Percentiles rank a stretch among this genome's conserved stretches.
These are phyloP conservation scores for Oscheius sp. DNA, from an alignment of 2,888 invertebrate species.

Conservation along the genomic window DNA sequence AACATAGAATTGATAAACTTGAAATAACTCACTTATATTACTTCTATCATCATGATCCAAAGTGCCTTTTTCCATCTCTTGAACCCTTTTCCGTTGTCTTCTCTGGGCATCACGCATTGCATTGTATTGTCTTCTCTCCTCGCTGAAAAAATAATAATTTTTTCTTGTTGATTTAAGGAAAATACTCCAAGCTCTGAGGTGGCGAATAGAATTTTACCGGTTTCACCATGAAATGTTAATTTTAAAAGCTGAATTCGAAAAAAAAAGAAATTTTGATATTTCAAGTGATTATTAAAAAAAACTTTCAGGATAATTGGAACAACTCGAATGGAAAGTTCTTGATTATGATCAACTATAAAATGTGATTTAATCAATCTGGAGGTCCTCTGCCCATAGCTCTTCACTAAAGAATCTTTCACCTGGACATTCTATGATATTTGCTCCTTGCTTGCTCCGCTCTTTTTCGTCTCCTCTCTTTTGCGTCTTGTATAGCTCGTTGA, in stretches of 20 bases:
- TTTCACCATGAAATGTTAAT: too few species aligned
- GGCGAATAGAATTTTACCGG: too few species aligned
- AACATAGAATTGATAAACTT: too few species aligned
- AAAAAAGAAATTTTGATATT: too few species aligned
- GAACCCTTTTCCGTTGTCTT: conserved; percentile 35
- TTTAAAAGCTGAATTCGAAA: too few species aligned
- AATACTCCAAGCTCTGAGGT: too few species aligned
- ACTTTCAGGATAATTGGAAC: too few species aligned
- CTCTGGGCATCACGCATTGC: conserved; percentile 51
- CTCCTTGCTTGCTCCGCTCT: conserved; percentile 50
- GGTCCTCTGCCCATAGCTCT: background rate
- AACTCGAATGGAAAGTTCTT: background rate
- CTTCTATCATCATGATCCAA: too few species aligned
- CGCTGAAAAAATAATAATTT: conserved; percentile 27
- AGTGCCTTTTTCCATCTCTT: conserved; percentile 24
- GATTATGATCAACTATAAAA: background rate
- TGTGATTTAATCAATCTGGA: background rate
- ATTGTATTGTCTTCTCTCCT: conserved; percentile 48
- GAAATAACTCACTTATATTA: too few species aligned
- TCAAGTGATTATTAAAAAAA: too few species aligned
- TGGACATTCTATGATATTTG: conserved; percentile 54
- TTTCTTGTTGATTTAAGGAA: background rate
- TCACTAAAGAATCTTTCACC: conserved; percentile 7
- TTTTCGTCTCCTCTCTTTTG: conserved; percentile 34
- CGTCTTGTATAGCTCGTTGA: conserved; percentile 30